phyloP scores from a whole-genome alignment of 2,113 vertebrate species.

The Leptobrachium ailaonicum region DNA sequence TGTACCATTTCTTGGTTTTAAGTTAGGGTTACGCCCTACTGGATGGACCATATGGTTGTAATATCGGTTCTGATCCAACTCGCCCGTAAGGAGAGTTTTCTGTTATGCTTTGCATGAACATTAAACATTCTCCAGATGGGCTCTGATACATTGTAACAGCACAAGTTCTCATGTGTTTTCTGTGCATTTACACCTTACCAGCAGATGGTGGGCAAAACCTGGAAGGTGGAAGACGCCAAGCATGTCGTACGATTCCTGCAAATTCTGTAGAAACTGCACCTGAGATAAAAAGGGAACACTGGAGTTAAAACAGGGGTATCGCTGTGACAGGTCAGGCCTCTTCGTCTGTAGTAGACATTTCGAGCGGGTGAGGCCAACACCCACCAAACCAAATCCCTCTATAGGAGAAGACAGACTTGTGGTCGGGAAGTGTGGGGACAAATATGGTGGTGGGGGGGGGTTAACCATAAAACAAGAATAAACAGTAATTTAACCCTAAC shows the following conservation, averaged over 20 bases:
- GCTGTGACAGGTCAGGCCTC: neutral
- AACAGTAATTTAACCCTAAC: neutral
- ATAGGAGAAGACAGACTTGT: neutral
- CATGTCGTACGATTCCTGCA: conserved; percentile 16
- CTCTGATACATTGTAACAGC: too few species aligned
- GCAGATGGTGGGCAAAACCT: conserved; percentile 13
- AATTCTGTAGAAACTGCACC: conserved; percentile 18
- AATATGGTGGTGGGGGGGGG: neutral
- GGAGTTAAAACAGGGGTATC: neutral
- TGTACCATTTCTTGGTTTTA: neutral
- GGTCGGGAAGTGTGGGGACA: neutral
- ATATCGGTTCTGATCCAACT: neutral
- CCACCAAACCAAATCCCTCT: too few species aligned
- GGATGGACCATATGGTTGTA: neutral
- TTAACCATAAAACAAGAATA: too few species aligned
- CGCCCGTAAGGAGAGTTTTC: neutral
- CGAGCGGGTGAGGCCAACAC: too few species aligned
- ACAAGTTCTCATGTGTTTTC: too few species aligned
- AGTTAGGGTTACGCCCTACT: neutral
- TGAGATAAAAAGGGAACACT: neutral
- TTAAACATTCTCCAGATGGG: too few species aligned
- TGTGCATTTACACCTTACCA: neutral
- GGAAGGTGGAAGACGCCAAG: conserved; percentile 4
- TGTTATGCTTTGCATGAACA: too few species aligned
- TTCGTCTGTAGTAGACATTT: too few species aligned